Conservation (phyloP, 2,888 invertebrate genomes). For the Lottia gigantea region DNA sequence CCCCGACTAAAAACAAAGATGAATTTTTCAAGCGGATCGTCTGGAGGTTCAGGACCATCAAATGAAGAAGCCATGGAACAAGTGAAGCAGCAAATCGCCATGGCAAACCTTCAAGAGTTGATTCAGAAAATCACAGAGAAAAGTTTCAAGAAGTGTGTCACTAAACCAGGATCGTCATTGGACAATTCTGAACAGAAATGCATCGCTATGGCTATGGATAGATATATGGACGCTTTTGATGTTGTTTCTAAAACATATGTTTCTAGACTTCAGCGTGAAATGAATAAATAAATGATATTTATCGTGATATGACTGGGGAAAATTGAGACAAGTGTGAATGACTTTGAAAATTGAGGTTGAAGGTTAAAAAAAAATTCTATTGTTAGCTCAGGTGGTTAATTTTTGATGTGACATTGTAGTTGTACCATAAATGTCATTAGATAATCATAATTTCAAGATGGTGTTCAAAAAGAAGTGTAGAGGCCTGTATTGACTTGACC, state of each 20-base stretch:
- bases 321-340: too few species aligned
- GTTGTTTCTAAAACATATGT: slow-evolving; percentile 90
- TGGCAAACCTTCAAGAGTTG: slow-evolving; percentile 92
- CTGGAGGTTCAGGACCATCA: slow-evolving; percentile 33
- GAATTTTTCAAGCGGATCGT: slow-evolving; percentile 42
- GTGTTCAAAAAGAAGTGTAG: too few species aligned
- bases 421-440: too few species aligned
- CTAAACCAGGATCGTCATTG: slow-evolving; percentile 88
- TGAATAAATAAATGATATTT: neutral
- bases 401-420: too few species aligned
- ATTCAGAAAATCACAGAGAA: slow-evolving; percentile 93
- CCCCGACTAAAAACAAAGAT: slow-evolving; percentile 24
- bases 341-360: too few species aligned
- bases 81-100: slow-evolving; percentile 93
- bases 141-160: slow-evolving; percentile 94
- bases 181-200: slow-evolving; percentile 73
- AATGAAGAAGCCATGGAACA: slow-evolving; percentile 76
- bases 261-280: slow-evolving; percentile 84
- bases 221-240: slow-evolving; percentile 97
- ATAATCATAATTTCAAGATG: too few species aligned
- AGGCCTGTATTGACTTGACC: too few species aligned
- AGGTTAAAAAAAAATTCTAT: too few species aligned
- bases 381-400: too few species aligned
- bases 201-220: slow-evolving; percentile 97
- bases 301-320: neutral